Evolutionary conservation across 2,797 vertebrate species (phyloP), one percentile per base, ranked within the genome.

Genomic region (Clarias pachynema): DNA sequence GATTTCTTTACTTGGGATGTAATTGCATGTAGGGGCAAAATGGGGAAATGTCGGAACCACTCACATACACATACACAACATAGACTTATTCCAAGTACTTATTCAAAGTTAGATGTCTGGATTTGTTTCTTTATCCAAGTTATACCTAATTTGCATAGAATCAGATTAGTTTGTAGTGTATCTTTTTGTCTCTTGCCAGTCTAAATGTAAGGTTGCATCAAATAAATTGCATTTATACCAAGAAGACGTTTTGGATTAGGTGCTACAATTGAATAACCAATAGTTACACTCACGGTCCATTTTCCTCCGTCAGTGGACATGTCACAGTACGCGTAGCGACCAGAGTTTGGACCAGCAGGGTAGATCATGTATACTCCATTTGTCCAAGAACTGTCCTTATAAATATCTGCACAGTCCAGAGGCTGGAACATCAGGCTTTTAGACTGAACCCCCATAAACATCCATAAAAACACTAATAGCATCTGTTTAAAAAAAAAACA

Each of bases 401-500:
- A 93, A 86, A 95, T 90, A 53, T 95, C 95, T 0, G 94, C 93
- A 10, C 94, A 95, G 87, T 95, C 94, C 72, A 94, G 88, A 91
- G 94, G 66, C 92, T 92, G 88, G 88, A 89, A 86, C 86, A 86
- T 83, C 34, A 88, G 44, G 40, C 85, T 83, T 62, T 86, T 86
- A 12, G 62, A 59, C 20, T 89, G 72, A 31, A 88, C 81, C 6
- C 16, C 24, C 7, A 37, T 3, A 66, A 20, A 37, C 20, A 80
- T 60, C 84, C 84, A 79, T 26, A 85, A 40, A n/a, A 80, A 12
- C 16, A 37, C 20, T 9, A 85, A 34, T 9, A 83, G 14, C 0
- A 81, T 53, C 87, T 88, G 49, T 26, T 49, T 44, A 22, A 85
- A 53, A 31, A 59, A 69, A 68, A 7, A 9, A 40, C 1, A 44